Evolutionary conservation across 2,888 invertebrate genomes (phyloP), one percentile per base, ranked within the genome.

Genomic region (Epinotia nisella): DNA sequence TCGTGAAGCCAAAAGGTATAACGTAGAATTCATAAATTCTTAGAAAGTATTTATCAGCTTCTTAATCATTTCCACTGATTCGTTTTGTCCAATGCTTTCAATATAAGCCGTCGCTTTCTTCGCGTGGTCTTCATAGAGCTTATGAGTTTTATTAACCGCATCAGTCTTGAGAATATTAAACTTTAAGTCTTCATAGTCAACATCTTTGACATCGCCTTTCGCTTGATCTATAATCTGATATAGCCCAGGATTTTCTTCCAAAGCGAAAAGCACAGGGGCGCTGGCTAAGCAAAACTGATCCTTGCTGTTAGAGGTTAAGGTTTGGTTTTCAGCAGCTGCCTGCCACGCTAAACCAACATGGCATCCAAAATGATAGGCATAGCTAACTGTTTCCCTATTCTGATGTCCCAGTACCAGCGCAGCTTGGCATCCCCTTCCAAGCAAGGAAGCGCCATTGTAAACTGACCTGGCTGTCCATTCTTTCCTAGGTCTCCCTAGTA

Each of bases 271-370:
- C 0, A 98, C 96, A 0, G 98, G 98, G 1, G 97, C 97, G 77
- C 96, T 96, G 3, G 97, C 96, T 67, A 98, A 89, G 85, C 95
- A 96, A 82, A 97, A 96, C 76, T 96, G 96, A 9, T 90, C 90
- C 78, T 92, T 93, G 95, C 66, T 97, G 94, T 85, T 96, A 88
- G 88, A 96, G 89, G 77, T 95, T 81, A 82, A 74, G 10, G 85
- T 87, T 66, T 91, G 89, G 3, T 93, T 74, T 83, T 94, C 93
- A 0, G 88, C 86, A 51, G 91, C 89, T 1, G 96, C 96, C 92
- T 98, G 97, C 96, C 97, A 97, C 1, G 97, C 97, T 66, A 97
- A 92, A 4, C 97, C 97, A 10, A 97, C 94, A 85, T 97, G 96
- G 82, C 96, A 96, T 0, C 97, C 98, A 85, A 98, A 97, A 71